Evolutionary conservation across 1,140 invertebrate genomes (phyloP).

Genomic region (Anastrepha ludens): DNA sequence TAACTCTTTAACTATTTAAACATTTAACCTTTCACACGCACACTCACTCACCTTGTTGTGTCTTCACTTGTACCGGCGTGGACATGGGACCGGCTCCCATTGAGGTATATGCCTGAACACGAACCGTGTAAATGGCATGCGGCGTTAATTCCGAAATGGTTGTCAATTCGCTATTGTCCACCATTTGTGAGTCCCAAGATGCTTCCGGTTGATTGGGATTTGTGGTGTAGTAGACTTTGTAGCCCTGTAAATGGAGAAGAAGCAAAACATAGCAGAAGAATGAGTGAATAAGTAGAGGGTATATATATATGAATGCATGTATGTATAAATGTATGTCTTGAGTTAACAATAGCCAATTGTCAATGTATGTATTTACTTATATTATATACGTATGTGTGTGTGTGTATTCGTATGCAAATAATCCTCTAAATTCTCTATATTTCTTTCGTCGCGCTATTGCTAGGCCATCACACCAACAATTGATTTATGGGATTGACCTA

Average conservation of each 20-base stretch:
- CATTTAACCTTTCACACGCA: background rate
- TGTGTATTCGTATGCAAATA: background rate
- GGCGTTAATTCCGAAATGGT: slow-evolving; percentile 93
- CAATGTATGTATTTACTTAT: background rate
- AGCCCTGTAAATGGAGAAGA: slow-evolving; percentile 81
- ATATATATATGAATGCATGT: background rate
- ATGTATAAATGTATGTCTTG: background rate
- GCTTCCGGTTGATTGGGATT: slow-evolving; percentile 89
- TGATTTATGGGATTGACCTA: slow-evolving; percentile 26
- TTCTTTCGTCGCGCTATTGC: background rate
- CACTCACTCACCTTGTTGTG: slow-evolving; percentile 88
- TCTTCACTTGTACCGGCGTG: slow-evolving; percentile 94
- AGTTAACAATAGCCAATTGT: background rate
- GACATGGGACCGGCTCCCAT: slow-evolving; percentile 94
- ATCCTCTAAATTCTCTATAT: background rate
- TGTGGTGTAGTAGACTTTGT: slow-evolving; percentile 97
- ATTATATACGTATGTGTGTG: background rate
- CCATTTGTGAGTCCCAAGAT: slow-evolving; percentile 93
- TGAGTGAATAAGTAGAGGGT: slow-evolving; percentile 19
- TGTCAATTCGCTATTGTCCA: slow-evolving; percentile 94
- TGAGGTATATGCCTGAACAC: slow-evolving; percentile 92
- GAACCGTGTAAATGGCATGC: slow-evolving; percentile 92
- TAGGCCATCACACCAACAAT: background rate
- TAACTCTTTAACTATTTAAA: no score
- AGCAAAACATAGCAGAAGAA: background rate